Base-by-base conservation (phyloP, 2,113 vertebrate species). In the Heterotilapia buettikoferi region DNA sequence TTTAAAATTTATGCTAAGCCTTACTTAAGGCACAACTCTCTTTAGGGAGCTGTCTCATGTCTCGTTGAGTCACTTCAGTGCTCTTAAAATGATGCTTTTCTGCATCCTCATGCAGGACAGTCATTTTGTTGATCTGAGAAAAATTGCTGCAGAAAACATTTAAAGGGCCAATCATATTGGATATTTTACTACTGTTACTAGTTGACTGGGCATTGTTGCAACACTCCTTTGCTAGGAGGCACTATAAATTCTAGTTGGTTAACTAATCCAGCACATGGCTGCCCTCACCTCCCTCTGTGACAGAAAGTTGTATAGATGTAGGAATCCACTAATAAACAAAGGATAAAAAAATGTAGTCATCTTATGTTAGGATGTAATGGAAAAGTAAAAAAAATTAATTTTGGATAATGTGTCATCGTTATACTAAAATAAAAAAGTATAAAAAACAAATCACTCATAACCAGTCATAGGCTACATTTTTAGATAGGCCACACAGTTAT, bases 1-100 rank as follows among this genome's bases (percentile, higher is more conserved):
- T 87, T 86, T 81, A 84, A 85, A 91, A 92, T 91, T 63, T 89
- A 89, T 93, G 89, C 90, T 87, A 68, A 90, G 85, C 91, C 92
- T 85, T 40, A 89, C 80, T 93, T 90, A 84, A 88, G 89, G 86
- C 87, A 6, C 84, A 43, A 24, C 82, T 45, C 89, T 89, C 86
- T 87, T 86, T 56, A 84, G 52, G 80, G 89, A 86, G 86, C 86
- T 68, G 84, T 89, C 71, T 87, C 81, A 66, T 86, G 91, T 90
- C 90, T 92, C 85, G 90, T 73, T 93, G 85, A 92, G 54, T 84
- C 36, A 6, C 66, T 36, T 43, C 63, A 68, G 86, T 66, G 82
- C 86, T 84, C 76, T 87, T 83, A 66, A 89, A 86, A 68, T 9
- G 52, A 86, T 84, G 78, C 84, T 86, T 31, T 53, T 80, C 56